Base-by-base conservation (phyloP, 2,797 vertebrate genomes). In the Parambassis ranga region DNA sequence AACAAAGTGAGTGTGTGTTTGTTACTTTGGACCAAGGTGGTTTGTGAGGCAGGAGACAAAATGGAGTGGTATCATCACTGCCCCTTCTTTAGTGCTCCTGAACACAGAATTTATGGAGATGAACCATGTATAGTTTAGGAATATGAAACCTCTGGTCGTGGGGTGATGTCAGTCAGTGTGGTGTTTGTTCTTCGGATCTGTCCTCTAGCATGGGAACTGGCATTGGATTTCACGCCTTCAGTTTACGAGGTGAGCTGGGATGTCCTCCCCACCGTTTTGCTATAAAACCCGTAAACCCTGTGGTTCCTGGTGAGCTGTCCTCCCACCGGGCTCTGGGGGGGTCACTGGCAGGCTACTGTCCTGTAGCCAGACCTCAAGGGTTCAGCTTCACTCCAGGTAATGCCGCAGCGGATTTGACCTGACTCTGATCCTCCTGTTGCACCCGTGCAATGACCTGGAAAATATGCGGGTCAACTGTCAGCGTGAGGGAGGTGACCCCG, bases 381-480 rank as follows among this genome's bases (percentile, higher is more conserved):
- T 36, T 64, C 11, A 51, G 41, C 43, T 63, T 65, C 36, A 46
- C 19, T n/a, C 41, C 28, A 39, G 50, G 59, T 59, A 71, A 61
- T 32, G 52, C 50, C 64, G 49, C 33, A 10, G 59, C 36, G 6
- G 52, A 1, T 50, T 15, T 74, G 63, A 72, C 77, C 77, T 13
- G 8, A 44, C 26, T n/a, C n/a, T 4, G 20, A 71, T 46, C 35
- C 58, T 66, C 42, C 49, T 64, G 65, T 64, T 10, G 42, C 55
- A 5, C 46, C 36, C 8, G 0, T 53, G 31, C 46, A 71, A 36
- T 37, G 77, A 82, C 80, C 76, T 36, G 8, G 52, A 77, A 84
- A 79, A 75, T 72, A 79, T 51, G 63, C 24, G 61, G 71, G 79
- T 80, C 73, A 55, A 2, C 64, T 63, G 44, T 63, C 68, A 62